Percentiles rank a stretch among this genome's conserved stretches.
phyloP scores from a whole-genome alignment of 2,797 vertebrate genomes.

The Microcaecilia unicolor region DNA sequence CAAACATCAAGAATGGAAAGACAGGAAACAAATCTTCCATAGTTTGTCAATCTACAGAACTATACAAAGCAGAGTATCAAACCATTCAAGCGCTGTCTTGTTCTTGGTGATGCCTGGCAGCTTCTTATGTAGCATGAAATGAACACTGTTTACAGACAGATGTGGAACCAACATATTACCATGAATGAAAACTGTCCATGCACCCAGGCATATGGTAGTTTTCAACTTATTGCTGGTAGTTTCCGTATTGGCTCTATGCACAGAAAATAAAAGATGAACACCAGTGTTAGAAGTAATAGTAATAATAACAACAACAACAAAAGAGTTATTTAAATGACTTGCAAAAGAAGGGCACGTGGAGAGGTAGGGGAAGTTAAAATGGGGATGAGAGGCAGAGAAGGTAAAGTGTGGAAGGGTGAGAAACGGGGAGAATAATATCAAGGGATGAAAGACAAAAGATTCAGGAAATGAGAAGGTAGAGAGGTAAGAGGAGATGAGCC shows the following conservation, averaged over 20 bases:
- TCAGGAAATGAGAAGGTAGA: no score
- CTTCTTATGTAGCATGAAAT: conserved; percentile 44
- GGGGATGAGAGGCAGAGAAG: no score
- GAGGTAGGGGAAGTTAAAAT: not conserved
- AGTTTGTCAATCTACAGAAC: conserved; percentile 29
- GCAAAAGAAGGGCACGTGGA: no score
- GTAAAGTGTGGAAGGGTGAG: no score
- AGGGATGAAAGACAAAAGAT: not conserved
- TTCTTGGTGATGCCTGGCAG: conserved; percentile 31
- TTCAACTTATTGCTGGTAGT: conserved; percentile 80
- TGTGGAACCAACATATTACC: conserved; percentile 35
- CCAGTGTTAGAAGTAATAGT: not conserved
- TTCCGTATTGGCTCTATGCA: conserved; percentile 85
- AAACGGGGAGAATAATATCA: not conserved
- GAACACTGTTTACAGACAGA: conserved; percentile 51
- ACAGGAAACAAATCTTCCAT: conserved; percentile 21
- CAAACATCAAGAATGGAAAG: conserved; percentile 29
- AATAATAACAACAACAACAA: no score
- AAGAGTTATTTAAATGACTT: no score
- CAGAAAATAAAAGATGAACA: conserved; percentile 1
- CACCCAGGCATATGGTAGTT: no score
- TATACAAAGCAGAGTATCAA: conserved; percentile 48
- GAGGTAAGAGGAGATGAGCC: no score
- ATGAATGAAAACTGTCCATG: conserved; percentile 38
- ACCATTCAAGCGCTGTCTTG: conserved; percentile 33